Percentiles rank a stretch among this genome's conserved stretches.
phyloP scores from a whole-genome alignment of 1,140 invertebrate species.

The Cepaea nemoralis region DNA sequence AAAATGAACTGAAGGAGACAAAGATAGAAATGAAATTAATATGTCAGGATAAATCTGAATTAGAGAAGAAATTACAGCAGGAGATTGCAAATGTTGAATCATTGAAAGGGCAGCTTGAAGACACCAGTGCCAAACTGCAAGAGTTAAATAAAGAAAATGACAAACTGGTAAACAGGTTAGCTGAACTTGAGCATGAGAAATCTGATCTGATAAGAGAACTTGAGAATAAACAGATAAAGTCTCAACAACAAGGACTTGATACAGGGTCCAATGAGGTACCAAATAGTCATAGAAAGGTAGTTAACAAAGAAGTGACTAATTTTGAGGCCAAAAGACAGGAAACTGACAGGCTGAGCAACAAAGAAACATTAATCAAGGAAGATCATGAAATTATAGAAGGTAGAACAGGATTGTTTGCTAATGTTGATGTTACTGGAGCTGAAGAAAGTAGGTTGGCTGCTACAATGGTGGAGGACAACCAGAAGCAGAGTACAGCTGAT shows the following conservation, averaged over 20 bases:
- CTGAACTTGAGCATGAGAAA: slow-evolving; percentile 47
- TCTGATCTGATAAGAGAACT: slow-evolving; percentile 43
- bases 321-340: slow-evolving; percentile 10
- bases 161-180: slow-evolving; percentile 42
- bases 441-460: too few relatives aligned
- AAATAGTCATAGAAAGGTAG: slow-evolving; percentile 31
- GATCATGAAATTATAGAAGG: too few relatives aligned
- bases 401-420: too few relatives aligned
- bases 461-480: too few relatives aligned
- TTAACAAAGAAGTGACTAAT: slow-evolving; percentile 18
- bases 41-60: background rate
- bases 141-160: slow-evolving; percentile 38
- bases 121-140: background rate
- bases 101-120: background rate
- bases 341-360: background rate
- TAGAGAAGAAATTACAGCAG: slow-evolving; percentile 9
- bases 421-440: too few relatives aligned
- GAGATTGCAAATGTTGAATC: background rate
- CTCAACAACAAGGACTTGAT: slow-evolving; percentile 44
- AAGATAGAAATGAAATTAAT: background rate
- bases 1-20: background rate
- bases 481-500: too few relatives aligned
- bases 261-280: slow-evolving; percentile 50
- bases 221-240: slow-evolving; percentile 47
- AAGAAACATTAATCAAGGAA: too few relatives aligned